Evolutionary conservation across 1,140 invertebrate genomes (phyloP).

Genomic region (Hylaeus anthracinus): DNA sequence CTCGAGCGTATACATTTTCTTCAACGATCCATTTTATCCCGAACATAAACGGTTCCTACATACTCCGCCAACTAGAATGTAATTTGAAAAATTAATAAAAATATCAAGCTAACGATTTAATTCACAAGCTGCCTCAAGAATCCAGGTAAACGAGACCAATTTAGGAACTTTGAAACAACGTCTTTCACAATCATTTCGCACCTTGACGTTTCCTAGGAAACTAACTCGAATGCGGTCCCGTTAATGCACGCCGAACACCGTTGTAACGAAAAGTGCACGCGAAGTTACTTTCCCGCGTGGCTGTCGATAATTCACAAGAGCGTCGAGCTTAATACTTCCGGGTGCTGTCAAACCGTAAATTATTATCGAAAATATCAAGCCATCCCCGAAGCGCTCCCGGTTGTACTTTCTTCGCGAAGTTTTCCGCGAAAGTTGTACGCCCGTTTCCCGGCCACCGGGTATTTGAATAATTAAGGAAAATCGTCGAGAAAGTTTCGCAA

Average conservation of each 20-base stretch:
- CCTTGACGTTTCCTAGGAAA: background rate
- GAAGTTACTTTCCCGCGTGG: background rate
- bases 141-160: background rate
- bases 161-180: background rate
- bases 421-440: background rate
- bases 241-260: background rate
- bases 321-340: constrained; percentile 22
- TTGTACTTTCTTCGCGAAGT: constrained; percentile 9
- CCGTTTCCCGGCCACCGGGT: background rate
- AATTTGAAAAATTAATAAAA: too few species aligned
- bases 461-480: constrained; percentile 47
- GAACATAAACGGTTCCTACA: too few species aligned
- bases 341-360: constrained; percentile 27
- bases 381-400: background rate
- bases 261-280: constrained; percentile 9
- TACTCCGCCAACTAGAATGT: too few species aligned
- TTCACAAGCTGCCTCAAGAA: too few species aligned
- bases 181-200: background rate
- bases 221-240: background rate
- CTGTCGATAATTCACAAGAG: constrained; percentile 37
- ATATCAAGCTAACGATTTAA: too few species aligned
- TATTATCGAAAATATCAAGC: constrained; percentile 34
- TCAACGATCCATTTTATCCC: too few species aligned
- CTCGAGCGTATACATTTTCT: too few species aligned
- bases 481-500: constrained; percentile 13